A percentile compares a stretch with the other conserved stretches of the same genome.
phyloP scores from a whole-genome alignment of 2,888 invertebrate species.

The Itoplectis maculator region DNA sequence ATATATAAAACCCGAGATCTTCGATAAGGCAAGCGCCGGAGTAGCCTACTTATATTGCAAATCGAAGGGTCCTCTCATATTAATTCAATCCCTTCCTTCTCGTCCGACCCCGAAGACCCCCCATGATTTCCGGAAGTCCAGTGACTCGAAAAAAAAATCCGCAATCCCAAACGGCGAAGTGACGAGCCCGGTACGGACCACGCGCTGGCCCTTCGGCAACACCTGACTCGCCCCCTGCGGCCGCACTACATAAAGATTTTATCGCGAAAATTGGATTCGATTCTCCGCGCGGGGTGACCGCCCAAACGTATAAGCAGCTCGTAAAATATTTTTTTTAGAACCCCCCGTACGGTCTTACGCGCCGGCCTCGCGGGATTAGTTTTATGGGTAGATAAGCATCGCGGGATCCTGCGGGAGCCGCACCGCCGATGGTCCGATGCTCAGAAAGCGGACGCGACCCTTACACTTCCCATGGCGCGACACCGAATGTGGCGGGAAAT shows the following conservation, averaged over 20 bases:
- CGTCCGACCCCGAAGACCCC: not conserved
- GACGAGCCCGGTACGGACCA: conserved; percentile 68
- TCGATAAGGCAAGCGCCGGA: not conserved
- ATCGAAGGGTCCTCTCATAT: not conserved
- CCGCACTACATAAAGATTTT: conserved; percentile 81
- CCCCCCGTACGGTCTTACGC: conserved; percentile 76
- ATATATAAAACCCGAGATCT: not conserved
- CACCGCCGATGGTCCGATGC: conserved; percentile 61
- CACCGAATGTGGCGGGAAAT: conserved; percentile 35
- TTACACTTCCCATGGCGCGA: conserved; percentile 15
- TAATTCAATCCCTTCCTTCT: conserved; percentile 7
- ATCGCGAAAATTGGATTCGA: conserved; percentile 84
- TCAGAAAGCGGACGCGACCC: conserved; percentile 32
- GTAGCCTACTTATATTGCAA: not conserved
- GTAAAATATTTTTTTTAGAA: conserved; percentile 83
- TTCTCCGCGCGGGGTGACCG: conserved; percentile 83
- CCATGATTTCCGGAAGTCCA: conserved; percentile 37
- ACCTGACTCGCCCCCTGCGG: conserved; percentile 82
- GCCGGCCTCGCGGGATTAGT: conserved; percentile 79
- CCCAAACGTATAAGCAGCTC: conserved; percentile 84
- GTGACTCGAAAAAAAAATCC: conserved; percentile 40
- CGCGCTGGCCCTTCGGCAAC: conserved; percentile 74
- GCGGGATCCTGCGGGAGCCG: conserved; percentile 66
- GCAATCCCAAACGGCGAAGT: conserved; percentile 56
- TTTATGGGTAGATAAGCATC: conserved; percentile 83